Conservation (phyloP, 2,113 vertebrate genomes). For the Tonatia bakeri region DNA sequence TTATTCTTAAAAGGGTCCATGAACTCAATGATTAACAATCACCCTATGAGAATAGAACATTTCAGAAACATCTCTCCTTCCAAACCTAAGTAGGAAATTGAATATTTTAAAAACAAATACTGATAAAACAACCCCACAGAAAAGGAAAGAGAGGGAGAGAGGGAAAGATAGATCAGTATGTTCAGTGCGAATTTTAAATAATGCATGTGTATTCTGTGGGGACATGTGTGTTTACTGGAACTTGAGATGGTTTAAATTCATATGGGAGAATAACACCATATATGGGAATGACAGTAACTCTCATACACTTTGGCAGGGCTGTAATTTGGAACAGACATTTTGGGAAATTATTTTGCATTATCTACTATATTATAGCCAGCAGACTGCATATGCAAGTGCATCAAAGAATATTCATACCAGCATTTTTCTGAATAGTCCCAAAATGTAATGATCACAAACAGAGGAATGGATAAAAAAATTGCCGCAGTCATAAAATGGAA, state of each 20-base stretch:
- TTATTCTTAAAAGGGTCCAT: not conserved
- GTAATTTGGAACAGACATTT: not conserved
- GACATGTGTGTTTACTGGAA: not conserved
- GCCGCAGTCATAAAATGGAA: not conserved
- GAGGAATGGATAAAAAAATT: no score
- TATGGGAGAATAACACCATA: not conserved
- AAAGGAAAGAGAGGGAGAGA: not conserved
- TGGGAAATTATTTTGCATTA: not conserved
- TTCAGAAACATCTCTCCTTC: not conserved
- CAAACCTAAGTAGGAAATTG: not conserved
- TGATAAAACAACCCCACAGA: not conserved
- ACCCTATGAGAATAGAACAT: not conserved
- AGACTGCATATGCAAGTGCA: not conserved
- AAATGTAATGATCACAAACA: not conserved
- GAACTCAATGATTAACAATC: not conserved
- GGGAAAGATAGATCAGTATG: not conserved
- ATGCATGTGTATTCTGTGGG: not conserved
- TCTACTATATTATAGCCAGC: not conserved
- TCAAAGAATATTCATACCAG: not conserved
- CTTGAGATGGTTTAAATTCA: not conserved
- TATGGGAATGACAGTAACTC: not conserved
- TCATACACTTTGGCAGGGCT: not conserved
- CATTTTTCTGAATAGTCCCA: not conserved
- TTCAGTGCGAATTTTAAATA: not conserved
- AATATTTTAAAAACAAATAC: not conserved